phyloP scores from a whole-genome alignment of 2,888 invertebrate genomes.

The Lampropteryx suffumata region DNA sequence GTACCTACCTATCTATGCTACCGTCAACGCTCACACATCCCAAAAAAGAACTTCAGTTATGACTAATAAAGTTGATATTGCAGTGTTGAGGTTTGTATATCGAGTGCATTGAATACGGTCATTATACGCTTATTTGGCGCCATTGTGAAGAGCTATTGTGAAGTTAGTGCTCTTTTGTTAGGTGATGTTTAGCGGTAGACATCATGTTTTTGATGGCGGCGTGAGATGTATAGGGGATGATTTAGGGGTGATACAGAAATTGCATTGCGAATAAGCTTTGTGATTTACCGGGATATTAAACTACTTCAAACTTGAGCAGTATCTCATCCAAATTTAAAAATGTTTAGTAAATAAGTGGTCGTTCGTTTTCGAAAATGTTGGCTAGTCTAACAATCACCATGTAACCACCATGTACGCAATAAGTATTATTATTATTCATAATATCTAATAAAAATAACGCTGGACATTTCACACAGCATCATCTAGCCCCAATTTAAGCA shows the following conservation, averaged over 20 bases:
- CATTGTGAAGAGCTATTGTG: constrained; percentile 60
- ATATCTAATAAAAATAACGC: too few species aligned
- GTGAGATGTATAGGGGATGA: constrained; percentile 35
- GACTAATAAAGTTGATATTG: constrained; percentile 3
- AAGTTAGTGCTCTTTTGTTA: constrained; percentile 57
- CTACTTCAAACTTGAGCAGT: too few species aligned
- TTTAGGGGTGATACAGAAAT: constrained; percentile 26
- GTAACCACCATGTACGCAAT: too few species aligned
- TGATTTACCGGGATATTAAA: too few species aligned
- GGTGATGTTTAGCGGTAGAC: constrained; percentile 70
- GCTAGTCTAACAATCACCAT: too few species aligned
- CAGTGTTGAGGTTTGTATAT: neutral
- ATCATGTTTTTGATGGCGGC: constrained; percentile 61
- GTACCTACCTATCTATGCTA: constrained; percentile 3
- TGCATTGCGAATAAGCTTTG: too few species aligned
- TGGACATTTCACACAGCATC: too few species aligned
- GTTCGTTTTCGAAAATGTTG: too few species aligned
- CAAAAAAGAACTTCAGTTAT: neutral
- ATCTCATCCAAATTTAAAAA: too few species aligned
- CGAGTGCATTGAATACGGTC: constrained; percentile 66
- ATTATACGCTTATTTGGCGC: constrained; percentile 77
- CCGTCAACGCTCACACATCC: neutral
- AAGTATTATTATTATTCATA: too few species aligned
- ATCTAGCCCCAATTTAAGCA: too few species aligned
- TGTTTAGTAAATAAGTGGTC: too few species aligned